Evolutionary conservation across 2,797 vertebrate species (phyloP), one percentile per base, ranked within the genome.

Genomic region (Gambusia yucatana): DNA sequence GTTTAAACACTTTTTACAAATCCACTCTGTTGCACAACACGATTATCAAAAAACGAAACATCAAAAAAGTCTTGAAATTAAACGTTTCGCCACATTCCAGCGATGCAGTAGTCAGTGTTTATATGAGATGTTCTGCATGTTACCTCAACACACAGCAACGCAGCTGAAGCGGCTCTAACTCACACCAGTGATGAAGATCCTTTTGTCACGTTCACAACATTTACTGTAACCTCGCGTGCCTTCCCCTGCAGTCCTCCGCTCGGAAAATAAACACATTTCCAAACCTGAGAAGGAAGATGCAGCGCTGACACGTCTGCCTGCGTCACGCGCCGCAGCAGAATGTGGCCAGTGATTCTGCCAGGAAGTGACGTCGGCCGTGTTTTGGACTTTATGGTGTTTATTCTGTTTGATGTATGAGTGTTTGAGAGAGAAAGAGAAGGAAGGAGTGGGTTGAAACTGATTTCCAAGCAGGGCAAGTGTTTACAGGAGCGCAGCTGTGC

Each of bases 401-500:
- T 87, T 69, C 86, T 81, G 78, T 77, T 85, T 77, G 74, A 75
- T 36, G 1, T 63, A 52, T 28, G 63, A 72, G 81, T 77, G 71
- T 78, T 74, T 73, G 71, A 57, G 39, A 48, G 36, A 75, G 50
- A 78, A 72, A 79, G 57, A 25, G 69, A 76, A 30, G 77, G 79
- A 83, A 82, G 52, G 67, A 70, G 79, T 82, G 85, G 82, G 77
- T 8, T 73, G 86, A 89, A 69, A 28, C 77, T 10, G 67, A 79
- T 82, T 86, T 85, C 81, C 63, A 78, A 75, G 81, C 57, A 70
- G 47, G 20, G 14, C 72, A 67, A 80, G 57, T 94, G 92, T 94
- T 94, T 94, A 94, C 55, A 28, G 46, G 84, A 91, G 52, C 30
- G 88, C 93, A 94, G 93, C 93, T 94, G 93, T 89, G 84, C 22